Conservation (phyloP, 1,140 invertebrate species). For the Archivesica marissinica region DNA sequence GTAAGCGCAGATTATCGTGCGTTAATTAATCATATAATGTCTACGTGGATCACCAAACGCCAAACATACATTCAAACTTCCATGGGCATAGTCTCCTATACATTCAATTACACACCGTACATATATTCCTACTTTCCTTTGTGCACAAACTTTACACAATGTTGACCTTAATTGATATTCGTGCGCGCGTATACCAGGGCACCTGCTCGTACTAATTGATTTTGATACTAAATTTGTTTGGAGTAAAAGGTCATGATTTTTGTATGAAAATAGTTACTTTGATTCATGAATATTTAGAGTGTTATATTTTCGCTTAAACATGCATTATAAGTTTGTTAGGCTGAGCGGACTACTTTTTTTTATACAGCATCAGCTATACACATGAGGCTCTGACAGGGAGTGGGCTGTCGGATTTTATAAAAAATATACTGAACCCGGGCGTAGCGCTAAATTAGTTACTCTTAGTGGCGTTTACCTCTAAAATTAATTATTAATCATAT, state of each 20-base stretch:
- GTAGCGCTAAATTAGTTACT: too few species aligned
- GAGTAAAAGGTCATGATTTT: neutral
- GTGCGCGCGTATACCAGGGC: constrained; percentile 30
- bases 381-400: constrained; percentile 6
- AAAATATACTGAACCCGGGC: neutral
- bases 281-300: too few species aligned
- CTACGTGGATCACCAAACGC: neutral
- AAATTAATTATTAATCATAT: too few species aligned
- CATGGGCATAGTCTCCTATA: constrained; percentile 19
- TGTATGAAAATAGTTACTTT: too few species aligned
- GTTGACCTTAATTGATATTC: constrained; percentile 52
- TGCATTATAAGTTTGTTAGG: too few species aligned
- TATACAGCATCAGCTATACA: neutral
- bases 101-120: constrained; percentile 37
- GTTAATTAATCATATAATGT: constrained; percentile 14
- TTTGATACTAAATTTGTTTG: neutral
- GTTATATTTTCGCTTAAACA: too few species aligned
- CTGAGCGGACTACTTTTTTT: constrained; percentile 23
- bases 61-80: constrained; percentile 17
- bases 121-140: constrained; percentile 33
- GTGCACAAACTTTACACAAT: constrained; percentile 53
- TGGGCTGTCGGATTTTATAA: neutral
- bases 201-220: constrained; percentile 34
- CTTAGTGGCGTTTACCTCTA: too few species aligned
- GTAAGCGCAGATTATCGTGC: neutral